Conservation (phyloP, 2,113 vertebrate genomes). For the Chascanopsetta lugubris region DNA sequence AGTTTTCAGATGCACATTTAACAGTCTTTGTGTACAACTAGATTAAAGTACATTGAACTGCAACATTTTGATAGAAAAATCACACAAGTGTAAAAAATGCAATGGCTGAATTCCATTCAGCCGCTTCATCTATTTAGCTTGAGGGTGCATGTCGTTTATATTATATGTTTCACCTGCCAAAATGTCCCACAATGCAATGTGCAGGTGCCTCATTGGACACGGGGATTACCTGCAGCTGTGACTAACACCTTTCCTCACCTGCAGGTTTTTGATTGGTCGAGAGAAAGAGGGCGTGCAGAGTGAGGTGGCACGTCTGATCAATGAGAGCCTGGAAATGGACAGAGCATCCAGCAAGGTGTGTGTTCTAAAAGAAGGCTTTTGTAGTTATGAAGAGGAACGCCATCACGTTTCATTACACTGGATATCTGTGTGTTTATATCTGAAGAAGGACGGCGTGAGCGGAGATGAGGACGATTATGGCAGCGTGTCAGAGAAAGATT, state of each 20-base stretch:
- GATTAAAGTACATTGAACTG: too few relatives aligned
- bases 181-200: too few relatives aligned
- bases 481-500: conserved; percentile 39
- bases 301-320: conserved; percentile 91
- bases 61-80: not conserved
- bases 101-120: not conserved
- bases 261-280: conserved; percentile 83
- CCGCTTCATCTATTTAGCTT: not conserved
- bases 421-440: not conserved
- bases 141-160: too few relatives aligned
- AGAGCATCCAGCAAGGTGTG: conserved; percentile 59
- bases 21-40: too few relatives aligned
- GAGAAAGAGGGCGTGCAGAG: conserved; percentile 90
- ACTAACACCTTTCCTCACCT: not conserved
- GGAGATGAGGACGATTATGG: conserved; percentile 19
- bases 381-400: not conserved
- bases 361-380: not conserved
- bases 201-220: not conserved
- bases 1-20: too few relatives aligned
- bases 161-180: too few relatives aligned
- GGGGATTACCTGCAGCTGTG: conserved; percentile 1
- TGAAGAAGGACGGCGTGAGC: conserved; percentile 23
- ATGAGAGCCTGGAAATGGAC: conserved; percentile 90
- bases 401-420: not conserved
- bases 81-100: not conserved